Evolutionary conservation across 1,140 invertebrate genomes (phyloP), one percentile per base, ranked within the genome.

Genomic region (Propsilocerus akamusi): DNA sequence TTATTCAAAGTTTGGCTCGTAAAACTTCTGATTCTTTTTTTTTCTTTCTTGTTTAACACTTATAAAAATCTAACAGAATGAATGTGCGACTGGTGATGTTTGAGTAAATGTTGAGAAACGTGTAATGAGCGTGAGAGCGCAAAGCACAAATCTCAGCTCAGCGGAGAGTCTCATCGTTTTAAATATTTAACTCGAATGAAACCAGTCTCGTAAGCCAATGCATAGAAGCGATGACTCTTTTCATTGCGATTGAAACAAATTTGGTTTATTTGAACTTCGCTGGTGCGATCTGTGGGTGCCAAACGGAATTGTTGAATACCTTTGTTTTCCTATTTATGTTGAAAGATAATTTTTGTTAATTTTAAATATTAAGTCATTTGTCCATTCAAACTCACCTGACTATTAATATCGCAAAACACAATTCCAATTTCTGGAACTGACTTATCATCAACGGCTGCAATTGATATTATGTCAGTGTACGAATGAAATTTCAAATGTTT

Each of bases 131-230:
- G n/a, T n/a, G n/a, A n/a, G n/a, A n/a, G n/a, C n/a, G n/a, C n/a
- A n/a, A n/a, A n/a, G n/a, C n/a, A n/a, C n/a, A n/a, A n/a, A n/a
- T n/a, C n/a, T n/a, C n/a, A n/a, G n/a, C n/a, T n/a, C n/a, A n/a
- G n/a, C n/a, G n/a, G n/a, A n/a, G n/a, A n/a, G n/a, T n/a, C n/a
- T n/a, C n/a, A n/a, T n/a, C n/a, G n/a, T n/a, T 41, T 41, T 20
- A 41, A 41, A 41, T 41, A 20, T 20, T 5, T 41, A 20, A 41
- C 22, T 41, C 34, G 34, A 17, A 41, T 20, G 10, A 41, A 41
- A 41, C 34, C 34, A 41, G 34, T 41, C 22, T 41, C 34, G 34
- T 41, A 41, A 17, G n/a, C 34, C n/a, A 41, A 17, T 41, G 34
- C 34, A 41, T 41, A 41, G 14, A 41, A 41, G 17, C 17, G 34